These are phyloP conservation scores for Aegypius monachus DNA, from an alignment of 2,113 vertebrate genomes.

Conservation along the genomic window DNA sequence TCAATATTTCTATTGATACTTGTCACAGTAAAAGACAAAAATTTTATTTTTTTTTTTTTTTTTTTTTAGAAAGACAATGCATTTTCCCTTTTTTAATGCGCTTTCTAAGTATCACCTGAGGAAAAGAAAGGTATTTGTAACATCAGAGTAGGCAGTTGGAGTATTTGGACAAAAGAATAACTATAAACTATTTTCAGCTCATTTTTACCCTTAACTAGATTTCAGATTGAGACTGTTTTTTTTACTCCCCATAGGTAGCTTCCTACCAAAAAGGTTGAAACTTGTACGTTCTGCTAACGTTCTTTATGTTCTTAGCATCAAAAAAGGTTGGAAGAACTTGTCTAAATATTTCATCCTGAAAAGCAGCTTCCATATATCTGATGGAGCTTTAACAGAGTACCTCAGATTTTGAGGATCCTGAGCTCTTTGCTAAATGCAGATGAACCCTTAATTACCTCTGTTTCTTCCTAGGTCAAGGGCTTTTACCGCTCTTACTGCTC, in stretches of 20 bases:
- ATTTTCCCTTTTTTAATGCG: not conserved
- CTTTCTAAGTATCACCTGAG: not conserved
- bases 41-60: too few species aligned
- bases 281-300: fast-evolving
- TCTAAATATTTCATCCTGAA: not conserved
- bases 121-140: not conserved
- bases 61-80: not conserved
- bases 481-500: not conserved
- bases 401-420: not conserved
- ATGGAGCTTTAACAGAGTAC: not conserved
- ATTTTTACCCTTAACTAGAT: not conserved
- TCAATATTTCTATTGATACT: not conserved
- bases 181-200: not conserved
- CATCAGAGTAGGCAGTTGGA: not conserved
- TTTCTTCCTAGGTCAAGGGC: not conserved
- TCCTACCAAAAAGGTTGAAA: not conserved
- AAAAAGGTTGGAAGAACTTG: not conserved
- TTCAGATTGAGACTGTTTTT: not conserved
- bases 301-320: not conserved
- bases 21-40: not conserved
- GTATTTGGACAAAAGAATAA: not conserved
- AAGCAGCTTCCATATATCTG: not conserved
- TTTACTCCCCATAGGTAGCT: not conserved
- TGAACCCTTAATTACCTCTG: fast-evolving
- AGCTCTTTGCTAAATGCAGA: not conserved